Evolutionary conservation across 2,797 vertebrate genomes (phyloP), one percentile per base, ranked within the genome.

Genomic region (Borostomias antarcticus): DNA sequence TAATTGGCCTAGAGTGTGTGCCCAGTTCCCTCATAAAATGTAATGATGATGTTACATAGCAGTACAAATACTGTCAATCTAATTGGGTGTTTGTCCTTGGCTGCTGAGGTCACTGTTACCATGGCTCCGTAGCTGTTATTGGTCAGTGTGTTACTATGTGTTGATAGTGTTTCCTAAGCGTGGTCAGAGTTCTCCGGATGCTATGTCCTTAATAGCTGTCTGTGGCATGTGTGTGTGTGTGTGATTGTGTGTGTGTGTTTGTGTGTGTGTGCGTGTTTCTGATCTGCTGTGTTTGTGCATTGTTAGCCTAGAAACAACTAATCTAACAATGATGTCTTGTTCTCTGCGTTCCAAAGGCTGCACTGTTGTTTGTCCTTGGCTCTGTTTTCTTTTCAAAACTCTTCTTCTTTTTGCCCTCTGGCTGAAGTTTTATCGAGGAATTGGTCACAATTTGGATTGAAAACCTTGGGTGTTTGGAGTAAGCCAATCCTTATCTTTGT

Each of bases 261-360:
- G 29, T n/a, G 21, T 35, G 30, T 40, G 61, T 35, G 13, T 43
- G 32, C 48, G 51, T 69, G 59, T 29, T 35, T 47, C 21, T 40
- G 58, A 21, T 9, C 29, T 35, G 6, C n/a, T 53, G 32, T 53
- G 9, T n/a, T 25, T 11, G 23, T n/a, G 28, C 53, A 58, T 64
- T 65, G 56, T 71, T 59, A 66, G 43, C 48, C 45, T 28, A 23
- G 17, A 70, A 68, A 62, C 35, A 58, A n/a, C 43, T 4, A 4
- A 13, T n/a, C 19, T 15, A n/a, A 71, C 62, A 71, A 60, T 19
- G 37, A 35, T 13, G 53, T 51, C 30, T 63, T 70, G 62, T 70
- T 64, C 45, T 64, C n/a, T 8, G 35, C 21, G n/a, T 19, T 37
- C 59, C 13, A 33, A 53, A 43, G 32, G 21, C 59, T 28, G 26